A percentile compares a stretch with the other conserved stretches of the same genome.
phyloP scores from a whole-genome alignment of 2,888 invertebrate species.

The Nymphalis urticae region DNA sequence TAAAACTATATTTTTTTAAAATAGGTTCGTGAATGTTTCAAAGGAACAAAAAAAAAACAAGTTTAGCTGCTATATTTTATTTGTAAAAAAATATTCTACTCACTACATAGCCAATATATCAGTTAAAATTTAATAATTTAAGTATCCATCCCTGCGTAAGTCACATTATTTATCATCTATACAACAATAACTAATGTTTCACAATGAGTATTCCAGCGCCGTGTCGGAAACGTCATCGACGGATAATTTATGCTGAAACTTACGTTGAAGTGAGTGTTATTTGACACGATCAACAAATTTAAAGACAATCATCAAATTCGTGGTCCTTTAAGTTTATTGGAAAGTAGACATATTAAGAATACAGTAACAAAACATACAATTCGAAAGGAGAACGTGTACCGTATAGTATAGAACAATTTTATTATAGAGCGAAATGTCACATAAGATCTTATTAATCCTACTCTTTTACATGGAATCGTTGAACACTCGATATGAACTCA shows the following conservation, averaged over 20 bases:
- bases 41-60: constrained; percentile 43
- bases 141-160: constrained; percentile 83
- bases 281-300: constrained; percentile 62
- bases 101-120: constrained; percentile 85
- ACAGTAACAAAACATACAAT: constrained; percentile 30
- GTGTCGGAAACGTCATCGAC: constrained; percentile 53
- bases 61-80: constrained; percentile 84
- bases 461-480: constrained; percentile 38
- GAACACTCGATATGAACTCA: constrained; percentile 40
- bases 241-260: constrained; percentile 81
- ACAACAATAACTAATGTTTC: constrained; percentile 79
- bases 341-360: constrained; percentile 51
- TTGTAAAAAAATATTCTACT: constrained; percentile 87
- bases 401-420: constrained; percentile 27
- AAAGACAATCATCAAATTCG: constrained; percentile 66
- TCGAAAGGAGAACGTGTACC: constrained; percentile 23
- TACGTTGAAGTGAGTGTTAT: constrained; percentile 59
- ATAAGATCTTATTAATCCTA: constrained; percentile 38
- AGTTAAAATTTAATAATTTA: constrained; percentile 82
- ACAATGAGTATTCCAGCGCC: constrained; percentile 79
- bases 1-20: too few species aligned
- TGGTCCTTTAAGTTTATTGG: constrained; percentile 73
- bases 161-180: constrained; percentile 82
- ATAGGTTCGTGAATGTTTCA: neutral
- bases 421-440: constrained; percentile 36